phyloP scores from a whole-genome alignment of 2,888 invertebrate species.

The Orthosia gothica region DNA sequence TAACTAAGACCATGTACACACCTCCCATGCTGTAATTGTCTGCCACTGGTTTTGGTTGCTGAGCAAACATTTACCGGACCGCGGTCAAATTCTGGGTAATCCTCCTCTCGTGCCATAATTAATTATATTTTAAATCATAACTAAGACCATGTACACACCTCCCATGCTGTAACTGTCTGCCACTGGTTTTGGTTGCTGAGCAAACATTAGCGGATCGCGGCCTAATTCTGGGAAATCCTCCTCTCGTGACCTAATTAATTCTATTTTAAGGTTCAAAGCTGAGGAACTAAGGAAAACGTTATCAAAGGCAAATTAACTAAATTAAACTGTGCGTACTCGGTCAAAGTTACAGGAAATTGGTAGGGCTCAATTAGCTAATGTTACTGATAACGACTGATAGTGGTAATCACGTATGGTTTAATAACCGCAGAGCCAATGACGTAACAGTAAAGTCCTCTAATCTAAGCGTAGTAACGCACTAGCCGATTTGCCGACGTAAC shows the following conservation, averaged over 20 bases:
- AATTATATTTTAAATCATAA: neutral
- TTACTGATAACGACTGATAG: conserved; percentile 18
- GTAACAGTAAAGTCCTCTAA: neutral
- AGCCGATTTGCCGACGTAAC: too few species aligned
- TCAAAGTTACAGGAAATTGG: neutral
- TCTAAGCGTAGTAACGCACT: neutral
- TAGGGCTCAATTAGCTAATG: neutral
- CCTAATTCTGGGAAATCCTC: neutral
- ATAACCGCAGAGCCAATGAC: neutral
- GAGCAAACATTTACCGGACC: neutral
- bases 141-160: too few species aligned
- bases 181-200: neutral
- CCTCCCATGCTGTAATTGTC: too few species aligned
- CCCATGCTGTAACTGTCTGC: too few species aligned
- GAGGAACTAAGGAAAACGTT: conserved; percentile 32
- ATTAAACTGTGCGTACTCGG: neutral
- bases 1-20: too few species aligned
- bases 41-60: neutral
- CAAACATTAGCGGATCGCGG: neutral
- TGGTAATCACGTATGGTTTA: neutral
- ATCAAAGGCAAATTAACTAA: conserved; percentile 16
- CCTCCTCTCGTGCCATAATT: neutral
- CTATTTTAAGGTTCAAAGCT: neutral
- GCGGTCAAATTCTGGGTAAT: neutral
- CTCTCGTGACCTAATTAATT: neutral